Conservation (phyloP, 2,113 vertebrate species). For the Himantopus leucocephalus region DNA sequence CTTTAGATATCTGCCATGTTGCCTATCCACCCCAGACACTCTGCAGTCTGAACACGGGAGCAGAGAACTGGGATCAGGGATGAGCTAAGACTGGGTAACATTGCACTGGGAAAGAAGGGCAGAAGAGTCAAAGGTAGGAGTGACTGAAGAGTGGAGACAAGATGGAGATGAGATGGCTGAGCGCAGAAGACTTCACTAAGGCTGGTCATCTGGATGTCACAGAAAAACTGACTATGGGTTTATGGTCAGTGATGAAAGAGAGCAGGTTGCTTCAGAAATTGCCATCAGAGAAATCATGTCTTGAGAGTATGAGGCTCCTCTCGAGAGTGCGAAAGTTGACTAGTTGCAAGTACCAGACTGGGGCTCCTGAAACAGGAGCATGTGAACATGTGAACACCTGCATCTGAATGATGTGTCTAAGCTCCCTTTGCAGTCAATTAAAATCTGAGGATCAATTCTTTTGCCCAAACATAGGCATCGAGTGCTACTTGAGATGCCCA, state of each 20-base stretch:
- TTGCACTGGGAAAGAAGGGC: background rate
- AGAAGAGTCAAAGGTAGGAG: background rate
- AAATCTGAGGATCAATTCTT: background rate
- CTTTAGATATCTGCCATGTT: accelerated
- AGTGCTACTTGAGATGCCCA: background rate
- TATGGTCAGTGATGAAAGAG: background rate
- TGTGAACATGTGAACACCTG: background rate
- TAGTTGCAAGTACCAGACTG: background rate
- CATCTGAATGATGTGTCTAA: background rate
- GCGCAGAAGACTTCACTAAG: background rate
- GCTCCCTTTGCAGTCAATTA: background rate
- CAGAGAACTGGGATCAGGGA: background rate
- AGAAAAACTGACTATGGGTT: background rate
- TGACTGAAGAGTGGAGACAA: background rate
- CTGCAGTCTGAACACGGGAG: background rate
- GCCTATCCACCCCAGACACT: accelerated
- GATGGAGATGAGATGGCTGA: background rate
- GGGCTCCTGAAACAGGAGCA: background rate
- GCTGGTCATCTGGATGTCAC: accelerated
- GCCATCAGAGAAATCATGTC: background rate
- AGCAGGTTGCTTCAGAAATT: background rate
- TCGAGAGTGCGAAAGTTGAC: background rate
- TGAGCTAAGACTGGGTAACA: background rate
- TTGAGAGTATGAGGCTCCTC: background rate
- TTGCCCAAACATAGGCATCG: background rate